phyloP scores from a whole-genome alignment of 2,797 vertebrate genomes.

The Rousettus madagascariensis region DNA sequence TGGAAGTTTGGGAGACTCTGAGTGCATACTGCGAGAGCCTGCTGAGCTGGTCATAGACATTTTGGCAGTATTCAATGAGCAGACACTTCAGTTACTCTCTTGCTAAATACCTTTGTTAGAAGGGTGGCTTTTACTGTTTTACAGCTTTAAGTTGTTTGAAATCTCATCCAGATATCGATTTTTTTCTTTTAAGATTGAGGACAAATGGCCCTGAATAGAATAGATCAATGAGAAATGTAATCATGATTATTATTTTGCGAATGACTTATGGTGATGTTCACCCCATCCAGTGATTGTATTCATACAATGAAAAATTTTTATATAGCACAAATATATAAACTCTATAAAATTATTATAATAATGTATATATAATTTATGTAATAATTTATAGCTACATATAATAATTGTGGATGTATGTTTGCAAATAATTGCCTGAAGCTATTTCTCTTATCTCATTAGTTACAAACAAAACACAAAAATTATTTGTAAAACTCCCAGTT shows the following conservation, averaged over 20 bases:
- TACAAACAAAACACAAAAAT: constrained; percentile 1
- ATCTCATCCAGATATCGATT: not conserved
- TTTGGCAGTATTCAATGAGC: not conserved
- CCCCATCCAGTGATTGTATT: not conserved
- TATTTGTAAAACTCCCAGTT: not conserved
- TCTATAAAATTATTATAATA: not conserved
- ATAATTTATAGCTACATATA: not conserved
- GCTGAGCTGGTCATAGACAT: not conserved
- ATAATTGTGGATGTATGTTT: not conserved
- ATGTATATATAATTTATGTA: not conserved
- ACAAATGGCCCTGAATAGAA: constrained; percentile 14
- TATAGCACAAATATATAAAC: not conserved
- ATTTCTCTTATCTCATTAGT: constrained; percentile 24
- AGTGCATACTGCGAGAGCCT: not conserved
- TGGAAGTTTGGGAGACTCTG: not conserved
- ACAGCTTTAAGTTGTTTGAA: not conserved
- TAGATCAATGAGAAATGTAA: constrained; percentile 27
- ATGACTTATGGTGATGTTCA: not conserved
- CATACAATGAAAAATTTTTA: not conserved
- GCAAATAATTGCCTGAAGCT: not conserved
- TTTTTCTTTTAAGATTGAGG: not conserved
- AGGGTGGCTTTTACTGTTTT: not conserved
- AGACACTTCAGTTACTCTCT: not conserved
- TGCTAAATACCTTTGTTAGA: not conserved
- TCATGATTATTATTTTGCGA: constrained; percentile 22